Evolutionary conservation across 2,797 vertebrate genomes (phyloP).

Genomic region (Prionace glauca): DNA sequence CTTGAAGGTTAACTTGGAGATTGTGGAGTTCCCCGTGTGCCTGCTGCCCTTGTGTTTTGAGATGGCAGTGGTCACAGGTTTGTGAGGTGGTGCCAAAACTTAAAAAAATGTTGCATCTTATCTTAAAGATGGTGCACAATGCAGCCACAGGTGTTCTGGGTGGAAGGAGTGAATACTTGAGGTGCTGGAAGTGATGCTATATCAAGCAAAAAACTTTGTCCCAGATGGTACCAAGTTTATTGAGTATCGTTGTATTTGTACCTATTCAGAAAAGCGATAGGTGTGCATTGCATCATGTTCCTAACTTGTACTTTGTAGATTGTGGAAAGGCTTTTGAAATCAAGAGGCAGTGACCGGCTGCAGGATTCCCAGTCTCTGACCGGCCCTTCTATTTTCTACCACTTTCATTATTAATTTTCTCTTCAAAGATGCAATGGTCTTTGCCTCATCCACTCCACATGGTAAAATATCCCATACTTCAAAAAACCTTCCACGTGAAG

Average conservation of each 20-base stretch:
- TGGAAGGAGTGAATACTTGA: not conserved
- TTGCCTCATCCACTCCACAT: not conserved
- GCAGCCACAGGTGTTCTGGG: not conserved
- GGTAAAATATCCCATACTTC: not conserved
- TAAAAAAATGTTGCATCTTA: not conserved
- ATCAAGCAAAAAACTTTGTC: not conserved
- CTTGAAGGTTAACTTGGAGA: not conserved
- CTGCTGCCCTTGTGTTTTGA: not conserved
- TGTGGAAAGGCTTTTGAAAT: not conserved
- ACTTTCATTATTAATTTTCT: not conserved
- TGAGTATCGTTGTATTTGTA: not conserved
- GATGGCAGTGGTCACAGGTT: not conserved
- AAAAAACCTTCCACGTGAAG: not conserved
- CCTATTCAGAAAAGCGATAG: not conserved
- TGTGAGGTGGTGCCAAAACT: not conserved
- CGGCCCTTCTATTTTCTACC: not conserved
- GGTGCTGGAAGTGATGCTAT: not conserved
- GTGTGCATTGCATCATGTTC: not conserved
- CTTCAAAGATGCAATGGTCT: not conserved
- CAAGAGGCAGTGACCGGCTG: not conserved
- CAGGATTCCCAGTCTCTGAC: not conserved
- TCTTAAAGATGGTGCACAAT: not conserved
- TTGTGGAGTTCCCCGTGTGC: not conserved
- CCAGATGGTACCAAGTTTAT: not conserved
- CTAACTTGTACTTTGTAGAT: not conserved